These are phyloP conservation scores for Catharus ustulatus DNA, from an alignment of 2,797 vertebrate species.

Conservation along the genomic window DNA sequence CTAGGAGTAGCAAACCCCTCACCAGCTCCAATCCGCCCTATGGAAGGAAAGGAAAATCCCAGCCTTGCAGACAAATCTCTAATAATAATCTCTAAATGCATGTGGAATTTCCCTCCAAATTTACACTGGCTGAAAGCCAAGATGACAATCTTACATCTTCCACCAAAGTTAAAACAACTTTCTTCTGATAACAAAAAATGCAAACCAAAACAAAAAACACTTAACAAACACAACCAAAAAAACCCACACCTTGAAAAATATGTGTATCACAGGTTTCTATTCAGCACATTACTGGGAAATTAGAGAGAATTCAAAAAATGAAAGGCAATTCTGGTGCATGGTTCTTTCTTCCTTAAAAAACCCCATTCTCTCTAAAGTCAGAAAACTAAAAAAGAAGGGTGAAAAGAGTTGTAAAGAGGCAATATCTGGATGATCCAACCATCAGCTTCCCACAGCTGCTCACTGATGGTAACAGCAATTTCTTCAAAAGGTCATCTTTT, in stretches of 20 bases:
- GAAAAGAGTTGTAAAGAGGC: not conserved
- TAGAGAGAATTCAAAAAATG: not conserved
- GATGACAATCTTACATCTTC: not conserved
- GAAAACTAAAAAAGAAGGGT: not conserved
- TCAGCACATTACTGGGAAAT: not conserved
- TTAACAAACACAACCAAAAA: not conserved
- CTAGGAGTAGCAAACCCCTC: not conserved
- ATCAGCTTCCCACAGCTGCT: not conserved
- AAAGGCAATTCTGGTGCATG: not conserved
- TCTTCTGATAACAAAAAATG: not conserved
- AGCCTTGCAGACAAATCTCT: not conserved
- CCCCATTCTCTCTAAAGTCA: not conserved
- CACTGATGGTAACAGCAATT: not conserved
- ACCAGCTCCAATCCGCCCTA: not conserved
- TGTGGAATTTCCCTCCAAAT: slow-evolving; percentile 26
- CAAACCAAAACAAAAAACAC: not conserved
- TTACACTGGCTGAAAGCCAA: not conserved
- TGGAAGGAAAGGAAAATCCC: not conserved
- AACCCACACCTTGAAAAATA: not conserved
- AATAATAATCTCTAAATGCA: not conserved
- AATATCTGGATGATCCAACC: not conserved
- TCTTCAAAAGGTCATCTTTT: not conserved
- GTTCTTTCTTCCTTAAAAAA: not conserved
- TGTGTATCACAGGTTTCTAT: not conserved
- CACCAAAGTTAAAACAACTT: not conserved